Evolutionary conservation across 2,888 invertebrate species (phyloP).

Genomic region (Melieria crassipennis): DNA sequence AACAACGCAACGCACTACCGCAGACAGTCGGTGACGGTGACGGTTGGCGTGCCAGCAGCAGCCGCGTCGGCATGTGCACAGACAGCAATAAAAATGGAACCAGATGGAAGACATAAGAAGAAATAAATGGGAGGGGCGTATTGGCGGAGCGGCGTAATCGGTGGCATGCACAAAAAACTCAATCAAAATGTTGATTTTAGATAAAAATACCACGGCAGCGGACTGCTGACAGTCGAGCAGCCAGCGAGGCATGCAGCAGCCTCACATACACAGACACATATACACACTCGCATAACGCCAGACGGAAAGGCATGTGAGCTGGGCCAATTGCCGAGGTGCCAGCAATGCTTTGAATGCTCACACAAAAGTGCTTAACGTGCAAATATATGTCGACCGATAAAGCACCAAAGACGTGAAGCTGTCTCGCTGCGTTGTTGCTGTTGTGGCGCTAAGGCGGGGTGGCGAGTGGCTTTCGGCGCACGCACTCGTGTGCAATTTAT

Average conservation of each 20-base stretch:
- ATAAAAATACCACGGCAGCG: neutral
- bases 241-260: too few species aligned
- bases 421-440: neutral
- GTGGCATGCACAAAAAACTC: neutral
- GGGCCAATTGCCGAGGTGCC: too few species aligned
- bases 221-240: neutral
- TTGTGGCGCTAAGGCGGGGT: too few species aligned
- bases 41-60: too few species aligned
- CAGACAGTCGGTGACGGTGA: neutral
- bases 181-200: slow-evolving; percentile 7
- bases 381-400: neutral
- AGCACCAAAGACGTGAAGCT: neutral
- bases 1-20: neutral
- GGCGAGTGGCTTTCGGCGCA: neutral
- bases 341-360: too few species aligned
- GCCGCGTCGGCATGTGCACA: neutral
- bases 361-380: slow-evolving; percentile 2
- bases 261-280: too few species aligned
- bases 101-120: too few species aligned
- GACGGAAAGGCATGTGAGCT: too few species aligned
- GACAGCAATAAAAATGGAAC: neutral
- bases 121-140: neutral
- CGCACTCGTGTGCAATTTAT: neutral
- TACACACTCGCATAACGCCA: too few species aligned
- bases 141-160: neutral